phyloP scores from a whole-genome alignment of 1,140 invertebrate genomes.

The Aphidius gifuensis region DNA sequence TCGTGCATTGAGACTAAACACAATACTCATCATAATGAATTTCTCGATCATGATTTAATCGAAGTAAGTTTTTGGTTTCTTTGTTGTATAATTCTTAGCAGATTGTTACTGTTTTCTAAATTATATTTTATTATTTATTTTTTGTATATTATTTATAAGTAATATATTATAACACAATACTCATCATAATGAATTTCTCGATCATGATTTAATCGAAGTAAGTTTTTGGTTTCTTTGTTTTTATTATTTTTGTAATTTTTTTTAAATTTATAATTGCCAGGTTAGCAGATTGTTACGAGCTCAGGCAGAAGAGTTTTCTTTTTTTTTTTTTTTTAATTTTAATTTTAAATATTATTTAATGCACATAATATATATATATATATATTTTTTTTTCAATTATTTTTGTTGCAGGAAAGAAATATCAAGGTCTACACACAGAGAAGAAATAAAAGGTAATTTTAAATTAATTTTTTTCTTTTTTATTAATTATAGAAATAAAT shows the following conservation, averaged over 20 bases:
- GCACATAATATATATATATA: neutral
- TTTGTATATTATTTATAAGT: no score
- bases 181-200: slow-evolving; percentile 57
- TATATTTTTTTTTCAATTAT: slow-evolving; percentile 15
- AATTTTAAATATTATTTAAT: no score
- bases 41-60: slow-evolving; percentile 45
- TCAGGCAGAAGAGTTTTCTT: neutral
- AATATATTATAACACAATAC: slow-evolving; percentile 58
- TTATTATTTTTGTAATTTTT: neutral
- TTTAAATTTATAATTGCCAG: neutral
- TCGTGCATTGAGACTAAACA: slow-evolving; percentile 49
- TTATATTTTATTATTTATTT: slow-evolving; percentile 17
- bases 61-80: slow-evolving; percentile 40
- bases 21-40: slow-evolving; percentile 60
- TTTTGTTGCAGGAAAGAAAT: slow-evolving; percentile 42
- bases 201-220: slow-evolving; percentile 47
- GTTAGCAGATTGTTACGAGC: neutral
- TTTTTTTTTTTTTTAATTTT: neutral
- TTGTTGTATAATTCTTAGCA: no score
- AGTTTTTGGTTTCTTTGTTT: slow-evolving; percentile 28
- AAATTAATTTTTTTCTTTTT: neutral
- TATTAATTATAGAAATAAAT: neutral
- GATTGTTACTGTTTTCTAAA: no score
- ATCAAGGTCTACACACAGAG: slow-evolving; percentile 44
- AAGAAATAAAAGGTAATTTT: slow-evolving; percentile 46